Percentiles rank a stretch among this genome's conserved stretches.
Evolutionary conservation across 2,113 vertebrate species (phyloP).

Genomic region (Rhea americana): DNA sequence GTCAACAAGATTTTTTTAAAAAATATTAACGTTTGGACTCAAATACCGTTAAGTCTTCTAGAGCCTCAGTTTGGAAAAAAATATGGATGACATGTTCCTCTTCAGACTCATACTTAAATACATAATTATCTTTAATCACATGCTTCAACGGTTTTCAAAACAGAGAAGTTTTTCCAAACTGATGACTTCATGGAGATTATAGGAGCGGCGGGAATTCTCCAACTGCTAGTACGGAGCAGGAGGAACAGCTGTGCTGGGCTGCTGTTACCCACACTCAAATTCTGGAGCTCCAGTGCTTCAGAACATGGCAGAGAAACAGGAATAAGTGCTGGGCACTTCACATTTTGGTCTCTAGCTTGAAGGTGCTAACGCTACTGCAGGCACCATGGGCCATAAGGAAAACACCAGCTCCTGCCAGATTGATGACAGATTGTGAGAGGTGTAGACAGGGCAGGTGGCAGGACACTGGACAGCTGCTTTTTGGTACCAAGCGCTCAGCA

Average conservation of each 20-base stretch:
- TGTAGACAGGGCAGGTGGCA: no score
- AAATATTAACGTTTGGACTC: not conserved
- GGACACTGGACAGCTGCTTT: not conserved
- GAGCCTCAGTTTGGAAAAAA: not conserved
- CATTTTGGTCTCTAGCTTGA: not conserved
- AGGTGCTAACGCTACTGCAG: not conserved
- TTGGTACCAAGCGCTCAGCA: not conserved
- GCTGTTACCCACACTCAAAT: not conserved
- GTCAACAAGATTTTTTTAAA: not conserved
- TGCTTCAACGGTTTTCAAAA: not conserved
- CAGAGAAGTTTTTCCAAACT: not conserved
- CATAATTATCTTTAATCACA: not conserved
- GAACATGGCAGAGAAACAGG: not conserved
- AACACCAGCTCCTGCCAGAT: not conserved
- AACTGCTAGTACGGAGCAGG: not conserved
- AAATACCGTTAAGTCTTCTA: not conserved
- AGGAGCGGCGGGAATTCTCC: not conserved
- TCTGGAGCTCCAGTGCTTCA: not conserved
- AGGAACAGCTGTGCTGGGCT: not conserved
- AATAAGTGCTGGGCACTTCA: not conserved
- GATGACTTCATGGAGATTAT: not conserved
- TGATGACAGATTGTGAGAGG: not conserved
- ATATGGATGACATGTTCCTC: not conserved
- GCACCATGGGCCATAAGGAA: not conserved
- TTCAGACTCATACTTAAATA: not conserved